Conservation (phyloP, 1,140 invertebrate species). For the Drosophila eugracilis region DNA sequence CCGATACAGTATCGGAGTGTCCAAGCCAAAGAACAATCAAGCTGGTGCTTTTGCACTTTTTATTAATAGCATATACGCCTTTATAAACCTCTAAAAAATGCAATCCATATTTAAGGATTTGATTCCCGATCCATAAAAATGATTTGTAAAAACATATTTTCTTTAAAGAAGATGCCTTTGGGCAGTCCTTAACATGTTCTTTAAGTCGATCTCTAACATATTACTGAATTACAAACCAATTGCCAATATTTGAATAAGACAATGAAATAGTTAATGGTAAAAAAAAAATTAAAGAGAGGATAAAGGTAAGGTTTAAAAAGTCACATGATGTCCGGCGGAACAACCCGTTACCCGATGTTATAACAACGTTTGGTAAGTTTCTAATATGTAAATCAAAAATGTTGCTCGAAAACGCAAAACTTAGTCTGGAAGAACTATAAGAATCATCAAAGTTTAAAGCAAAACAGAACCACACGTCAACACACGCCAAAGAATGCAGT, state of each 20-base stretch:
- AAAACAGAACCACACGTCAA: conserved; percentile 78
- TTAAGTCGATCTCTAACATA: conserved; percentile 8
- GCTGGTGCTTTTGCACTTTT: conserved; percentile 1
- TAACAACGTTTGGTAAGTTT: conserved; percentile 85
- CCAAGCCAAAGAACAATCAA: conserved; percentile 17
- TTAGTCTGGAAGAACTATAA: conserved; percentile 18
- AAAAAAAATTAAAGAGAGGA: conserved; percentile 39
- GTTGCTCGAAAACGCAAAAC: conserved; percentile 73
- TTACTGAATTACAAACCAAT: conserved; percentile 5
- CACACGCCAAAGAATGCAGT: conserved; percentile 78
- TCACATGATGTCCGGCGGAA: conserved; percentile 70
- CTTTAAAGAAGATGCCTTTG: background rate
- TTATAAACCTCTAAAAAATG: too few species aligned
- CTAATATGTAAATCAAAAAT: conserved; percentile 75
- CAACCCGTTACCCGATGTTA: conserved; percentile 65
- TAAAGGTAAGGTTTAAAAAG: conserved; percentile 80
- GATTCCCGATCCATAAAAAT: background rate
- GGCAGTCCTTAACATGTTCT: background rate
- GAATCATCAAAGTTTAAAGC: conserved; percentile 50
- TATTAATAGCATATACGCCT: background rate
- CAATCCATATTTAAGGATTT: background rate
- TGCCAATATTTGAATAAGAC: conserved; percentile 40
- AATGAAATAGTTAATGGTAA: conserved; percentile 21
- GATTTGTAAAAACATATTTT: background rate
- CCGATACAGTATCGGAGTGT: conserved; percentile 28